phyloP scores from a whole-genome alignment of 2,888 invertebrate species.

The Doris montereyensis region DNA sequence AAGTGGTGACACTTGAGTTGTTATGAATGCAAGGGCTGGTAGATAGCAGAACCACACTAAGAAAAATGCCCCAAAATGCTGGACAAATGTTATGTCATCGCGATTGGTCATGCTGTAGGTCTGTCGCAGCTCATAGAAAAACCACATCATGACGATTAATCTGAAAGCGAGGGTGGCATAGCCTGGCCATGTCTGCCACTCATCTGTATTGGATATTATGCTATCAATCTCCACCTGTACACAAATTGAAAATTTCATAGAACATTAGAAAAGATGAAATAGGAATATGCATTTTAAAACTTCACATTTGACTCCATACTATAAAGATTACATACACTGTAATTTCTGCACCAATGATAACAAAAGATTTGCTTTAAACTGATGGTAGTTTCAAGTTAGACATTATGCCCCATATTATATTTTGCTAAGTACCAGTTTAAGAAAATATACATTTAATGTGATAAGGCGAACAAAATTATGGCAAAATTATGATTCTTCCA shows the following conservation, averaged over 20 bases:
- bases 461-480: too few relatives aligned
- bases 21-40: slow-evolving; percentile 93
- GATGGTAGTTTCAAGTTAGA: too few relatives aligned
- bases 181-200: slow-evolving; percentile 98
- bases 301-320: too few relatives aligned
- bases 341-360: too few relatives aligned
- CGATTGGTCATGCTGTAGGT: slow-evolving; percentile 83
- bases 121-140: slow-evolving; percentile 81
- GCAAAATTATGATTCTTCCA: not conserved
- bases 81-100: slow-evolving; percentile 90
- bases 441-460: too few relatives aligned
- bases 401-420: too few relatives aligned
- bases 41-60: slow-evolving; percentile 98
- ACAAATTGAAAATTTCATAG: too few relatives aligned
- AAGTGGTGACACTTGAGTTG: slow-evolving; percentile 91
- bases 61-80: slow-evolving; percentile 97
- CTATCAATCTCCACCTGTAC: slow-evolving; percentile 97
- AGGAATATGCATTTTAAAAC: too few relatives aligned
- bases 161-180: slow-evolving; percentile 92
- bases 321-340: too few relatives aligned
- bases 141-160: slow-evolving; percentile 90
- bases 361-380: too few relatives aligned
- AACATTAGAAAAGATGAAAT: too few relatives aligned
- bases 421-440: too few relatives aligned
- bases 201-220: slow-evolving; percentile 95